Evolutionary conservation across 2,113 vertebrate genomes (phyloP), one percentile per base, ranked within the genome.

Genomic region (Hippoglossus stenolepis): DNA sequence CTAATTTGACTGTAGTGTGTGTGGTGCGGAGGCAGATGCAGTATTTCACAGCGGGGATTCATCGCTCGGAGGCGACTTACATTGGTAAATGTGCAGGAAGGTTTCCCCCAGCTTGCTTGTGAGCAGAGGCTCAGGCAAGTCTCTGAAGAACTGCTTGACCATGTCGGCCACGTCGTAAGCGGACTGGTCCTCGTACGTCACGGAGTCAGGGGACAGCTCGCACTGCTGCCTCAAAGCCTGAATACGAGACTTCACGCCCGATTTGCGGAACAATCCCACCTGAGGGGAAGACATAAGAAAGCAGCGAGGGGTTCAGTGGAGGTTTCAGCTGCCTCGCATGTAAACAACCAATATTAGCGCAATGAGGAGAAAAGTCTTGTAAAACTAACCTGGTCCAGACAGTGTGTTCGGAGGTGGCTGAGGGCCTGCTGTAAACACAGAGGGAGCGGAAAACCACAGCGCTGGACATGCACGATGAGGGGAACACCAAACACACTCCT

Each of bases 61-160:
- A 40, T 59, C 6, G 3, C n/a, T 15, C 21, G 9, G 2, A 2
- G 62, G 38, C 9, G 0, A 83, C 97, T 96, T 94, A 99, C 98
- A 97, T 35, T 98, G 97, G 69, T 99, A 99, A 83, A 99, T 98
- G 70, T 98, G 97, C 60, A 99, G 96, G 83, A 99, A 98, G 81
- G 97, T 99, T 86, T 99, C 97, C 15, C 97, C 96, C 47, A 99
- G 94, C 80, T 99, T 99, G 93, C 94, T 98, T 17, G 96, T 99
- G 68, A 99, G 96, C 24, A 99, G 95, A 4, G 98, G 98, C 61
- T 99, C 98, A 0, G 97, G 98, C 45, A 99, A 89, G 87, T 99
- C 98, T 69, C 98, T 94, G 94, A 99, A 99, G 90, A 99, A 99
- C 83, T 99, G 98, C 62, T 99, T 99, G 58, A 99, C 95, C 98